phyloP scores from a whole-genome alignment of 2,113 vertebrate species.

The Rhea americana region DNA sequence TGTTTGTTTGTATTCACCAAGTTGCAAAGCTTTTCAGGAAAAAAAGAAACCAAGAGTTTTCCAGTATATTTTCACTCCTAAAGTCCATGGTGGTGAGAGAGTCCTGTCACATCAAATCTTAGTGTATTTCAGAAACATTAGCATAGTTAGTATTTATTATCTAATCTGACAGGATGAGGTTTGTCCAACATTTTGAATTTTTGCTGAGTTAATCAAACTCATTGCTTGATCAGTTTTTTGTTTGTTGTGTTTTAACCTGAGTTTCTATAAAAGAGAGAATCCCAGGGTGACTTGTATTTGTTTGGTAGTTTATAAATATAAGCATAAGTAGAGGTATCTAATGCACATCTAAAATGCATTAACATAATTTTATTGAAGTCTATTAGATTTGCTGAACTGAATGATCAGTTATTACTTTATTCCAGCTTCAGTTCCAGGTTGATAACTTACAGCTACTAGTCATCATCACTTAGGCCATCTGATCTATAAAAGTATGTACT shows the following conservation, averaged over 20 bases:
- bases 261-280: neutral
- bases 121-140: neutral
- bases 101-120: neutral
- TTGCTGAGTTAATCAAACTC: neutral
- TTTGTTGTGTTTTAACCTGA: neutral
- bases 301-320: neutral
- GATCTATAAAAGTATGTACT: neutral
- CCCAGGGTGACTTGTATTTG: neutral
- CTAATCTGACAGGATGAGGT: neutral
- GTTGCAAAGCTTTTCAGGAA: neutral
- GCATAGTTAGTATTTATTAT: neutral
- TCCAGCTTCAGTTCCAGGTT: neutral
- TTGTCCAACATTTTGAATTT: neutral
- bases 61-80: neutral
- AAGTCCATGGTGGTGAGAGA: neutral
- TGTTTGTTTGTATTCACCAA: neutral
- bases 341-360: neutral
- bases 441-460: neutral
- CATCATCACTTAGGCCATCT: neutral
- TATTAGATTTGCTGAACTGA: neutral
- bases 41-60: neutral
- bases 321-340: neutral
- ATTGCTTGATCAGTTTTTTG: neutral
- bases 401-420: neutral
- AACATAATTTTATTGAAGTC: neutral